Evolutionary conservation across 2,113 vertebrate species (phyloP).

Genomic region (Bombycilla garrulus): DNA sequence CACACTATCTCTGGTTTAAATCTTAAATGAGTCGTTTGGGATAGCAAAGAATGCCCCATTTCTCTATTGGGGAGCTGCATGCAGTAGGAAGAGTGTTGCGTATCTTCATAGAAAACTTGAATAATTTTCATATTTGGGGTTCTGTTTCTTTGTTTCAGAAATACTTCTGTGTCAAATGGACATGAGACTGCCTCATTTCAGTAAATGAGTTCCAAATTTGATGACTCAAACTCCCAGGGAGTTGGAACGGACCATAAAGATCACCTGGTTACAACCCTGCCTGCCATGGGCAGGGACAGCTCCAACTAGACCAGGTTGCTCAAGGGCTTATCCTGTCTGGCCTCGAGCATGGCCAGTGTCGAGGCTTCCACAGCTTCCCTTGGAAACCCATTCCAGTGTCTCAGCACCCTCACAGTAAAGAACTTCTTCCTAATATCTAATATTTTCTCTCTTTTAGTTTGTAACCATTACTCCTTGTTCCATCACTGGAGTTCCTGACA

Average conservation of each 20-base stretch:
- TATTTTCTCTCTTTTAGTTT: not conserved
- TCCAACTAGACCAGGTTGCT: not conserved
- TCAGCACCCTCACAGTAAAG: not conserved
- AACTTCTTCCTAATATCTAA: not conserved
- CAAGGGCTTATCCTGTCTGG: not conserved
- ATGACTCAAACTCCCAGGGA: not conserved
- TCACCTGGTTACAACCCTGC: rapidly evolving
- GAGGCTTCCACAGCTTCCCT: not conserved
- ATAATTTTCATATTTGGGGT: not conserved
- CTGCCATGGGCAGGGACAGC: not conserved
- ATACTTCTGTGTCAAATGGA: not conserved
- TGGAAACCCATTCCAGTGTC: not conserved
- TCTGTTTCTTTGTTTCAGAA: not conserved
- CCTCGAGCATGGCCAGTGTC: not conserved
- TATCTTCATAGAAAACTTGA: not conserved
- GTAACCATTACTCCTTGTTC: not conserved
- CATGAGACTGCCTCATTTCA: not conserved
- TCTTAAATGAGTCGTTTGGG: not conserved
- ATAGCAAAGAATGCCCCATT: not conserved
- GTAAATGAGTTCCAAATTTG: not conserved
- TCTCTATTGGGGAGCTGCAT: not conserved
- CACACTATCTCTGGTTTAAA: not conserved
- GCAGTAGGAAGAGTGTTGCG: not conserved
- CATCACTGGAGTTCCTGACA: not conserved
- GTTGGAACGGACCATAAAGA: too few species aligned